Evolutionary conservation across 2,797 vertebrate species (phyloP).

Genomic region (Pangasius macronema): DNA sequence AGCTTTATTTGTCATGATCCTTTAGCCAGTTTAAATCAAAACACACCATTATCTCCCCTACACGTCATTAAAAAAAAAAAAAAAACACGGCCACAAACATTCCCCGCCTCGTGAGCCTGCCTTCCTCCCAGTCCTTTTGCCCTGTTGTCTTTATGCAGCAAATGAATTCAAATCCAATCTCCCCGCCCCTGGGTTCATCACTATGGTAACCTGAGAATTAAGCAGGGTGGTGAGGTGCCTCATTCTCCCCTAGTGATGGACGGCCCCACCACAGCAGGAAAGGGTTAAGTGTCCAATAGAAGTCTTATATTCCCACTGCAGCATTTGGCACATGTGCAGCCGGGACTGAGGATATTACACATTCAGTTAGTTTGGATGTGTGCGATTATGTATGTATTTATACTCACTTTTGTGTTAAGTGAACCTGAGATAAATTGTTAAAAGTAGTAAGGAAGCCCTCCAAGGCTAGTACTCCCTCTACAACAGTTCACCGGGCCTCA

Average conservation of each 20-base stretch:
- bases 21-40: constrained; percentile 61
- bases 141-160: constrained; percentile 68
- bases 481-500: background rate
- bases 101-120: constrained; percentile 34
- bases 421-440: background rate
- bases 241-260: constrained; percentile 70
- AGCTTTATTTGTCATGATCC: constrained; percentile 22
- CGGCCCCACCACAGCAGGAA: constrained; percentile 62
- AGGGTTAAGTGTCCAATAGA: constrained; percentile 49
- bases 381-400: constrained; percentile 5
- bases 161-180: constrained; percentile 80
- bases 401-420: constrained; percentile 1
- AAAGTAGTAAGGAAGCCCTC: background rate
- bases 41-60: constrained; percentile 44
- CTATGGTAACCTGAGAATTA: constrained; percentile 80
- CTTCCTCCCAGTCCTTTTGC: constrained; percentile 57
- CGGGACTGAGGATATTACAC: constrained; percentile 17
- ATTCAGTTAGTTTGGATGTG: constrained; percentile 9
- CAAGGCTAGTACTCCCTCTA: background rate
- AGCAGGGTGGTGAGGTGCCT: constrained; percentile 49
- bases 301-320: constrained; percentile 26
- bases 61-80: constrained; percentile 66
- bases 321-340: constrained; percentile 29
- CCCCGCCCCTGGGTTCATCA: constrained; percentile 66
- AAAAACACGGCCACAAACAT: constrained; percentile 65